Base-by-base conservation (phyloP, 2,888 invertebrate genomes). In the Aphrophora alni region DNA sequence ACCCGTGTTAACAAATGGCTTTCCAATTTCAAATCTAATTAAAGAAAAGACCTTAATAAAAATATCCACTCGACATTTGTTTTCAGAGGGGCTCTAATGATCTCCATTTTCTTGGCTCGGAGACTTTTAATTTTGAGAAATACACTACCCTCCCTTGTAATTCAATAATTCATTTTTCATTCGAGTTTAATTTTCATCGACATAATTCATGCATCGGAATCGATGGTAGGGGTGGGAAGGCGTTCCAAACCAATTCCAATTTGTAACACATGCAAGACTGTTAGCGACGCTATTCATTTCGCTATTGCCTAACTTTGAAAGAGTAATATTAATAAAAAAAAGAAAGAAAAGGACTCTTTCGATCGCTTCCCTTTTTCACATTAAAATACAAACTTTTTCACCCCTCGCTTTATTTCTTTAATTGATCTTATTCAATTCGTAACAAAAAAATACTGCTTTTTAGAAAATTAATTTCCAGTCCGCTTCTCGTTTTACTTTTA, bases 1-100 rank as follows among this genome's bases (percentile, higher is more conserved):
- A 59, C 59, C 59, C 59, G 21, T 21, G 59, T 59, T 59, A 95
- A 81, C 78, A 75, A 78, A 81, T 81, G 69, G 75, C 74, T 81
- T 81, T 81, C 81, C 81, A 71, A 81, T 81, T 75, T 28, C 10
- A 71, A 78, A 81, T 81, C 81, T 81, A 81, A 81, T 81, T 81
- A 81, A 81, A 81, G 81, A 74, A 81, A 81, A 73, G 81, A 77
- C 71, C 69, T 73, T 78, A 69, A 75, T 75, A 81, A 81, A 81
- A 77, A 78, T 78, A 74, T 38, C 75, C 59, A 44, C 38, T 70
- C 81, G 77, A 75, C 81, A 73, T 27, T 71, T 28, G 74, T 44
- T 38, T 38, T 24, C 26, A 28, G 38, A 69, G 33, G 33, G 59
- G 77, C 25, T 27, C 78, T 78, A 76, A 81, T 81, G 78, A 81